A percentile compares a stretch with the other conserved stretches of the same genome.
These are phyloP conservation scores for Nomada fabriciana DNA, from an alignment of 2,888 invertebrate genomes.

Conservation along the genomic window DNA sequence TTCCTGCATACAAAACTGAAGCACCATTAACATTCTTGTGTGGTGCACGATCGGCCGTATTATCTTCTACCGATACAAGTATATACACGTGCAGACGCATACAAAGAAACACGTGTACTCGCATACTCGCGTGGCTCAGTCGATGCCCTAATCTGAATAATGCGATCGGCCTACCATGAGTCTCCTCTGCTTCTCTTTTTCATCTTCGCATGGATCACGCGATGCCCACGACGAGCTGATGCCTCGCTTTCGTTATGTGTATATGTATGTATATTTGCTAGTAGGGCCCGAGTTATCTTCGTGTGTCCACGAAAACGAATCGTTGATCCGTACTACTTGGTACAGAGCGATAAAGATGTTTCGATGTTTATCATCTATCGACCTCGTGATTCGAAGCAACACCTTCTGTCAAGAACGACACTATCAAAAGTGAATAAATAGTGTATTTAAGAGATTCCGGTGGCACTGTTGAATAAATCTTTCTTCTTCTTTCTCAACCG, in stretches of 20 bases:
- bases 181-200: slow-evolving; percentile 56
- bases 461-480: background rate
- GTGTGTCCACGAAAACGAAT: background rate
- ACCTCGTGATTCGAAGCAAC: background rate
- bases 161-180: slow-evolving; percentile 63
- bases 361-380: slow-evolving; percentile 4
- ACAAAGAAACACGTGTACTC: slow-evolving; percentile 43
- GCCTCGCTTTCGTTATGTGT: slow-evolving; percentile 31
- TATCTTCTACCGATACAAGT: slow-evolving; percentile 66
- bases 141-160: slow-evolving; percentile 68
- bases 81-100: slow-evolving; percentile 47
- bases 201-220: slow-evolving; percentile 60
- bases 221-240: slow-evolving; percentile 38
- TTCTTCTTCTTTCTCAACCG: background rate
- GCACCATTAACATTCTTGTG: slow-evolving; percentile 76
- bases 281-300: slow-evolving; percentile 7
- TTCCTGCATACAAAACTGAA: slow-evolving; percentile 78
- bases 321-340: background rate
- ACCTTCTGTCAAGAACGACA: background rate
- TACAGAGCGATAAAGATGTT: slow-evolving; percentile 9
- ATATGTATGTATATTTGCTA: slow-evolving; percentile 22
- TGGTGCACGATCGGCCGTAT: slow-evolving; percentile 67
- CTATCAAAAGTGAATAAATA: background rate
- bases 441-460: background rate
- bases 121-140: slow-evolving; percentile 56